phyloP scores from a whole-genome alignment of 2,888 invertebrate genomes.

The Melinaea marsaeus region DNA sequence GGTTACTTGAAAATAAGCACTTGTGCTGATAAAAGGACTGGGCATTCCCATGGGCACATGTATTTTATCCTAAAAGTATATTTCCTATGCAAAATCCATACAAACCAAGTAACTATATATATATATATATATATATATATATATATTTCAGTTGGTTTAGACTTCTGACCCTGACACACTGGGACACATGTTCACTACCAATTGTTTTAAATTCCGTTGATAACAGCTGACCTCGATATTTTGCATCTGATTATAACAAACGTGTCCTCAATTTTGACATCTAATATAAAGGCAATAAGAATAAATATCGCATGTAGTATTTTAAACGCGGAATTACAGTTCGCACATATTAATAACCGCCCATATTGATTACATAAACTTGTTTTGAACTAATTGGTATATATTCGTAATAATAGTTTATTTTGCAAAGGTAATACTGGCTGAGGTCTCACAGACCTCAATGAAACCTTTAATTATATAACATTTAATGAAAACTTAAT shows the following conservation, averaged over 20 bases:
- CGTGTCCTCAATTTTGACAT: background rate
- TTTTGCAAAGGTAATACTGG: background rate
- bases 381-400: conserved; percentile 12
- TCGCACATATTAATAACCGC: background rate
- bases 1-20: too few relatives aligned
- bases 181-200: conserved; percentile 22
- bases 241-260: conserved; percentile 21
- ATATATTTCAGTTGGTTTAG: background rate
- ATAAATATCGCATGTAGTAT: background rate
- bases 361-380: conserved; percentile 6
- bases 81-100: too few relatives aligned
- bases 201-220: conserved; percentile 35
- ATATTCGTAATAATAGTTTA: conserved; percentile 7
- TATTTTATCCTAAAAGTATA: too few relatives aligned
- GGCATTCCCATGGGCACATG: too few relatives aligned
- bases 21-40: too few relatives aligned
- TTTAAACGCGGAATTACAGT: conserved; percentile 7
- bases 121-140: background rate
- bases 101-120: background rate
- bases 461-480: background rate
- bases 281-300: background rate
- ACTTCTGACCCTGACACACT: conserved; percentile 29
- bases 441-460: conserved; percentile 9
- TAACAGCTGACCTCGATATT: conserved; percentile 32
- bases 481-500: background rate